Base-by-base conservation (phyloP, 2,113 vertebrate species). In the Setophaga petechia region DNA sequence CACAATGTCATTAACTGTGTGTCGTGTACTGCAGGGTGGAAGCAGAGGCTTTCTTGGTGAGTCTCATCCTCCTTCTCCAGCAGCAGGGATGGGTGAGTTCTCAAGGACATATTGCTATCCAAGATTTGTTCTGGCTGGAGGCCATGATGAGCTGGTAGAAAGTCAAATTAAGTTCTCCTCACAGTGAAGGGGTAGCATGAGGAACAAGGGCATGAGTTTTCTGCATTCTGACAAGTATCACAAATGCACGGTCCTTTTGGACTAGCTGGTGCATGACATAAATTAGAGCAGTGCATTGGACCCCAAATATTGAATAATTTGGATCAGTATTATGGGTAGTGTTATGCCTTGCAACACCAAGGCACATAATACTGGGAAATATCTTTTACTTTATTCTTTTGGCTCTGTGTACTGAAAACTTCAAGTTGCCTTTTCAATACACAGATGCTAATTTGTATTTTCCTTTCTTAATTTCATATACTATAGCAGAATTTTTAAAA, bases 1-100 rank as follows among this genome's bases (percentile, higher is more conserved):
- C 3, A 22, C 16, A 6, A 1, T 11, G 31, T 44, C 1, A 0
- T n/a, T 71, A 84, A 21, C 10, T 5, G 13, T 10, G 2, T 52
- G 22, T 18, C 11, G 0, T 43, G 39, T 59, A 5, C 37, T 10
- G 11, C 23, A 6, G 23, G 13, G 5, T 30, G 35, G 62, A 44
- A 80, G 37, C 33, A 74, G 66, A 72, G 61, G 7, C 8, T 28
- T 65, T 59, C 92, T 68, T 13, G 4, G 13, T 82, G 57, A 65
- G 18, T 43, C 33, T 47, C 23, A 22, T 51, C 3, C 0, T 76
- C n/a, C 22, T 67, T 77, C 51, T 77, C 33, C 24, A 71, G 62
- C 77, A 68, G 4, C 44, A 41, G 0, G 3, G 61, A 71, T 2
- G 2, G 24, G 9, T 35, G 33, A 55, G 14, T 7, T 87, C 49